A percentile compares a stretch with the other conserved stretches of the same genome.
Conservation (phyloP, 2,888 invertebrate genomes). For the Sphaerophoria taeniata region DNA sequence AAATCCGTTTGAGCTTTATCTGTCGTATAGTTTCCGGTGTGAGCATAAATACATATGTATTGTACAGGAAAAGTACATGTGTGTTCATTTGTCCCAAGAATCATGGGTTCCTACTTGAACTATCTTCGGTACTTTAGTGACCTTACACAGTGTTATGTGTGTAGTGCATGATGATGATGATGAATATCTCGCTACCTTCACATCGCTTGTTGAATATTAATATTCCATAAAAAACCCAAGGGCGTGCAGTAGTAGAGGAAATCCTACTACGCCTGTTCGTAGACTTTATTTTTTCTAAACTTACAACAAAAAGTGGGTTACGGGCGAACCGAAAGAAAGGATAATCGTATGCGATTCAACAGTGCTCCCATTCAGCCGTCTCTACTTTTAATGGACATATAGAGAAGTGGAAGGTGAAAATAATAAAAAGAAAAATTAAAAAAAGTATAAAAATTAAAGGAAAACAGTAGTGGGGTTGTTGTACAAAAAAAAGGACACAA, state of each 20-base stretch:
- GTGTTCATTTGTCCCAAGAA: slow-evolving; percentile 41
- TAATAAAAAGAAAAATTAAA: slow-evolving; percentile 20
- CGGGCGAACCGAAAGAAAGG: slow-evolving; percentile 35
- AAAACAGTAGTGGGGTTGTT: slow-evolving; percentile 26
- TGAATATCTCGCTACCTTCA: slow-evolving; percentile 58
- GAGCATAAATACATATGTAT: neutral
- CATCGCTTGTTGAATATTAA: slow-evolving; percentile 71
- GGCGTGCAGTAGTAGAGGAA: slow-evolving; percentile 32
- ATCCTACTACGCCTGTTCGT: slow-evolving; percentile 39
- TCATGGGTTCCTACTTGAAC: slow-evolving; percentile 46
- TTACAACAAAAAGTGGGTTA: slow-evolving; percentile 19
- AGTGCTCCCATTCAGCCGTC: slow-evolving; percentile 45
- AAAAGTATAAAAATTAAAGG: slow-evolving; percentile 10
- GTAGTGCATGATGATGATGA: slow-evolving; percentile 57
- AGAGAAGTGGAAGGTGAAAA: slow-evolving; percentile 18
- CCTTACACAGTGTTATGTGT: slow-evolving; percentile 33
- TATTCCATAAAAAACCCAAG: slow-evolving; percentile 56
- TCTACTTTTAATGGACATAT: slow-evolving; percentile 24
- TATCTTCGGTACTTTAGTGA: slow-evolving; percentile 31
- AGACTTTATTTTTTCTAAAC: slow-evolving; percentile 26
- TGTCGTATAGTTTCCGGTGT: slow-evolving; percentile 1
- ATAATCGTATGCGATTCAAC: slow-evolving; percentile 69
- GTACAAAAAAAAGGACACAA: slow-evolving; percentile 47
- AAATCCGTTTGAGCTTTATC: slow-evolving; percentile 57
- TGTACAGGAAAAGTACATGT: slow-evolving; percentile 2